Evolutionary conservation across 2,113 vertebrate genomes (phyloP), one percentile per base, ranked within the genome.

Genomic region (Sardina pilchardus): DNA sequence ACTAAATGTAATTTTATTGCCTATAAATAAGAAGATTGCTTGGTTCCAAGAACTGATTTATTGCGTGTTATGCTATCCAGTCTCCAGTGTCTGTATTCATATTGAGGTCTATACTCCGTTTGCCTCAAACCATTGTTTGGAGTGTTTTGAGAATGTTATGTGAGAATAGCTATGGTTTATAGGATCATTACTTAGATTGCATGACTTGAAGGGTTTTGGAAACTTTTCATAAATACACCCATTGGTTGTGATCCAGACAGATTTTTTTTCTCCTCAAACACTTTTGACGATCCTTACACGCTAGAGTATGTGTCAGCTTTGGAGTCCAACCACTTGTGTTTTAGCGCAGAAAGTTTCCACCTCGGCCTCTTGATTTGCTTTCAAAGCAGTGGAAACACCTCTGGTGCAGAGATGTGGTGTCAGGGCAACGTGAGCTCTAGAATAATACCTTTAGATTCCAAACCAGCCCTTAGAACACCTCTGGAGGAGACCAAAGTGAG

Each of bases 1-100:
- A 86, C 88, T 87, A 53, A 85, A 89, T 86, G 84, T 84, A 83
- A 84, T 83, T 88, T 84, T 86, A 85, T 87, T 83, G 75, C 84
- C 84, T 85, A 84, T 89, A 84, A 87, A 88, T 89, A 82, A 88
- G 56, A 85, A 81, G 82, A 87, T 47, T 84, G 85, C 75, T 56
- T 43, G 81, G 82, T 84, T 84, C 80, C 82, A 89, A 67, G 12
- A 89, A 85, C 84, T 84, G 59, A 89, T 89, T 88, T 88, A 87
- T 83, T 82, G 87, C 80, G 56, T 87, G 87, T 85, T 87, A 34
- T 86, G 80, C 83, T 84, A 67, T 88, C 82, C 45, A 84, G 59
- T 67, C 71, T 85, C 63, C 43, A 84, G 81, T 84, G 84, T 53
- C 80, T 44, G 71, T 26, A 75, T 83, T 45, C 50, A 82, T 63